Conservation (phyloP, 2,797 vertebrate species). For the Cercopithecus mitis region DNA sequence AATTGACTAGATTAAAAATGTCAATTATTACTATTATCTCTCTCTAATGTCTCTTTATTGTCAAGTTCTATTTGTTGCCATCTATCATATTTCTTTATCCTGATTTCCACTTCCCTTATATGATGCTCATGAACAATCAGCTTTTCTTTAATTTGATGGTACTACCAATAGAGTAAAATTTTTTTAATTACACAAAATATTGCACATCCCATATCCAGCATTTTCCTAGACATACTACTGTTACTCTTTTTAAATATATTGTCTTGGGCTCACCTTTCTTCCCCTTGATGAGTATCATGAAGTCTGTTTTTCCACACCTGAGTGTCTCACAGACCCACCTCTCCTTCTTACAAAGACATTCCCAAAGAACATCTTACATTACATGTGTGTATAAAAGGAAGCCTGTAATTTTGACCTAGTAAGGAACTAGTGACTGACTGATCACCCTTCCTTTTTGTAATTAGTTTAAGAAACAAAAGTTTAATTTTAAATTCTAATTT, state of each 20-base stretch:
- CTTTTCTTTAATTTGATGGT: neutral
- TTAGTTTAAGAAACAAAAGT: neutral
- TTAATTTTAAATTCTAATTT: slow-evolving; percentile 40
- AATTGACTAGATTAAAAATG: neutral
- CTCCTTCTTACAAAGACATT: neutral
- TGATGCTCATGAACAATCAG: neutral
- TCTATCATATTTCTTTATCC: neutral
- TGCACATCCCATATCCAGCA: too few species aligned
- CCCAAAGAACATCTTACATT: neutral
- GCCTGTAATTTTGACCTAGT: neutral
- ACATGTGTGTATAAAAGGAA: neutral
- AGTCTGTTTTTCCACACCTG: neutral
- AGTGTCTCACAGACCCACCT: neutral
- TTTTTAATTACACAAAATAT: neutral
- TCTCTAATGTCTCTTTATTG: neutral
- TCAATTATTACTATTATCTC: neutral
- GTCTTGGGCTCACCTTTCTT: neutral
- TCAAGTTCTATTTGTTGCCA: neutral
- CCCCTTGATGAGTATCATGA: neutral
- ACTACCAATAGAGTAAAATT: neutral
- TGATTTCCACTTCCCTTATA: neutral
- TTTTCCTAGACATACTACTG: neutral
- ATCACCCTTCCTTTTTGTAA: neutral
- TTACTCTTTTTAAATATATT: neutral
- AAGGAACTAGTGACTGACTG: neutral